These are phyloP conservation scores for Drosophila murphyi DNA, from an alignment of 1,140 invertebrate species.

Conservation along the genomic window DNA sequence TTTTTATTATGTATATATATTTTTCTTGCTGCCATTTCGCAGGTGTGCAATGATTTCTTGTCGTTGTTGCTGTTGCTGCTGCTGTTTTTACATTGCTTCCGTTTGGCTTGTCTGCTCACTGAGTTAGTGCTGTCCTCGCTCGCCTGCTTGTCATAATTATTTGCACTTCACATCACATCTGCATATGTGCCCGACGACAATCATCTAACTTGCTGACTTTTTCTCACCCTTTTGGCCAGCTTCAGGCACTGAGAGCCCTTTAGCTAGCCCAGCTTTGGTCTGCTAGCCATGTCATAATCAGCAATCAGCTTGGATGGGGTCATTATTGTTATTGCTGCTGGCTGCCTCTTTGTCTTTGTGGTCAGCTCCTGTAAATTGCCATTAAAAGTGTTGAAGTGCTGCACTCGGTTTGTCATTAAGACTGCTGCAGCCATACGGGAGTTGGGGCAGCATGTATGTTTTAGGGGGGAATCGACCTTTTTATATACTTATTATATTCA, in stretches of 20 bases:
- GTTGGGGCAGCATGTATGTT: background rate
- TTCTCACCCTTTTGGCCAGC: conserved; percentile 32
- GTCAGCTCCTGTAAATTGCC: conserved; percentile 82
- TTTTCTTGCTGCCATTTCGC: conserved; percentile 34
- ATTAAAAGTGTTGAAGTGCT: conserved; percentile 80
- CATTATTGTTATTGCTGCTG: conserved; percentile 54
- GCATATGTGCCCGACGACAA: conserved; percentile 51
- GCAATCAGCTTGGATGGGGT: conserved; percentile 66
- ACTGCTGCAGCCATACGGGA: background rate
- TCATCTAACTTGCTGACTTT: conserved; percentile 34
- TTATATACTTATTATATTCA: conserved; percentile 72
- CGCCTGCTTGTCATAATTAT: conserved; percentile 72
- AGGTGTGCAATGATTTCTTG: conserved; percentile 75
- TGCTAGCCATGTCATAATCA: conserved; percentile 61
- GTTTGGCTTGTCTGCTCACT: conserved; percentile 38
- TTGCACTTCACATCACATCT: conserved; percentile 72
- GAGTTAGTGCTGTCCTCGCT: conserved; percentile 16
- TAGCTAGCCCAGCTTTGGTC: conserved; percentile 10
- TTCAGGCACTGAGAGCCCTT: background rate
- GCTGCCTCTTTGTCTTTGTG: conserved; percentile 46
- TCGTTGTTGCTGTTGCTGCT: conserved; percentile 34
- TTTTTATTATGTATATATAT: conserved; percentile 11
- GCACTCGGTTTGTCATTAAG: conserved; percentile 76
- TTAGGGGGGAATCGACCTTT: conserved; percentile 8
- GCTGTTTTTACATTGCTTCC: conserved; percentile 58